A percentile compares a stretch with the other conserved stretches of the same genome.
phyloP scores from a whole-genome alignment of 2,113 vertebrate species.

The Dascyllus trimaculatus region DNA sequence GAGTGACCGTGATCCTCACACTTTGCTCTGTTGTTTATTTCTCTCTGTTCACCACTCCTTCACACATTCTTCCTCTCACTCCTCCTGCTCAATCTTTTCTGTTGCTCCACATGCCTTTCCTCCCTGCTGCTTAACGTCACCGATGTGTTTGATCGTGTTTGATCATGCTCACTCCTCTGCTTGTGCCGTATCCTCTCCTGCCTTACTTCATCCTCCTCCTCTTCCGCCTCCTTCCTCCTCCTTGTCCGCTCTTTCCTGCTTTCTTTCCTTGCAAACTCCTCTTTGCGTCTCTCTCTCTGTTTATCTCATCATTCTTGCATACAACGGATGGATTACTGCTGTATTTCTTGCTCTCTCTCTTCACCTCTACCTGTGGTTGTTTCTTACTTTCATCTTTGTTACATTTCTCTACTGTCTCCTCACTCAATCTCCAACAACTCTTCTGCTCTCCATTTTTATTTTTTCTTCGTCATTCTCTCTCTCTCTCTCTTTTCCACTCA shows the following conservation, averaged over 20 bases:
- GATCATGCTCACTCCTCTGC: conserved; percentile 53
- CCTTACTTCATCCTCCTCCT: conserved; percentile 39
- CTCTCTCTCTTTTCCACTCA: conserved; percentile 75
- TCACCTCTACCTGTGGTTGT: conserved; percentile 37
- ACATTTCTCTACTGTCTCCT: conserved; percentile 37
- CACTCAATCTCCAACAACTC: conserved; percentile 10
- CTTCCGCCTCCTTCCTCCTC: conserved; percentile 20
- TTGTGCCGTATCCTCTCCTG: conserved; percentile 38
- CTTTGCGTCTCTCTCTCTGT: conserved; percentile 14
- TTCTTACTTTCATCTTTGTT: conserved; percentile 38
- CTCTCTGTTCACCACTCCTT: conserved; percentile 76
- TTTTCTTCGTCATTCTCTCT: conserved; percentile 28
- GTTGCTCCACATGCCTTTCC: conserved; percentile 37
- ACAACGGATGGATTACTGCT: conserved; percentile 59
- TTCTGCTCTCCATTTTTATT: conserved; percentile 25
- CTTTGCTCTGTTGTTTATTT: conserved; percentile 80
- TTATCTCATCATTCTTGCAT: conserved; percentile 41
- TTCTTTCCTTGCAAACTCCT: conserved; percentile 11
- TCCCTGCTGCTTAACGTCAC: conserved; percentile 47
- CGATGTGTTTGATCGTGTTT: conserved; percentile 41
- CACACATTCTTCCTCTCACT: conserved; percentile 56
- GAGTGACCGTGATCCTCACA: conserved; percentile 76
- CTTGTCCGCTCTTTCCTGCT: neutral
- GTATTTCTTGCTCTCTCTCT: conserved; percentile 49
- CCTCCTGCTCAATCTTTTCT: conserved; percentile 57